Base-by-base conservation (phyloP, 2,797 vertebrate genomes). In the Tangara arthus region DNA sequence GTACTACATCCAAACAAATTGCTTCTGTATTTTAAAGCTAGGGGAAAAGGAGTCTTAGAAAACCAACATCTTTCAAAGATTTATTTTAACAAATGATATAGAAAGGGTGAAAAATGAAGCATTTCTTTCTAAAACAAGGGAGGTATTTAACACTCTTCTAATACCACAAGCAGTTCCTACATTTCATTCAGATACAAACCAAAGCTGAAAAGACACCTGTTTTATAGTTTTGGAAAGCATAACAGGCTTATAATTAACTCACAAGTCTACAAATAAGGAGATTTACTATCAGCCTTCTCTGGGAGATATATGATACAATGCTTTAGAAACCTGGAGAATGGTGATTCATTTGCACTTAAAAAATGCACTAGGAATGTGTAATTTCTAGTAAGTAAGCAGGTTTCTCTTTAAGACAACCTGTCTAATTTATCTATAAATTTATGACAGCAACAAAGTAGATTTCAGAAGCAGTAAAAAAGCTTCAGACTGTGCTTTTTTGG, bases 371-470 rank as follows among this genome's bases (percentile, higher is more conserved):
- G 64, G 57, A 89, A 80, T 27, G 22, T 69, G 56, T 72, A 16
- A 93, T 71, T 87, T 89, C 76, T 92, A 78, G 60, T 70, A 78
- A 71, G 53, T n/a, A 78, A 76, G 35, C 12, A 61, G 19, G 57
- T 78, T 90, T 39, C 52, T 84, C 72, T 50, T 89, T 77, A 88
- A 90, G 57, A 44, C 24, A 95, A 66, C 18, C 42, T 30, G 16
- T 44, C 68, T 78, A 68, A 68, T 82, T 85, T 87, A 94, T 81
- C 72, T 83, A 76, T 50, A 89, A 81, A 89, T 89, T 94, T 63
- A 94, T 69, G 50, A 73, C 59, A 87, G 35, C 64, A 78, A 91
- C 37, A 37, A 90, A 68, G 12, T 46, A 95, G 59, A 79, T 79
- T 89, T 87, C 37, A 78, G 76, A 73, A 89, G 53, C 26, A 90